These are phyloP conservation scores for Actenoides lindsayi DNA, from an alignment of 2,113 vertebrate species.

Conservation along the genomic window DNA sequence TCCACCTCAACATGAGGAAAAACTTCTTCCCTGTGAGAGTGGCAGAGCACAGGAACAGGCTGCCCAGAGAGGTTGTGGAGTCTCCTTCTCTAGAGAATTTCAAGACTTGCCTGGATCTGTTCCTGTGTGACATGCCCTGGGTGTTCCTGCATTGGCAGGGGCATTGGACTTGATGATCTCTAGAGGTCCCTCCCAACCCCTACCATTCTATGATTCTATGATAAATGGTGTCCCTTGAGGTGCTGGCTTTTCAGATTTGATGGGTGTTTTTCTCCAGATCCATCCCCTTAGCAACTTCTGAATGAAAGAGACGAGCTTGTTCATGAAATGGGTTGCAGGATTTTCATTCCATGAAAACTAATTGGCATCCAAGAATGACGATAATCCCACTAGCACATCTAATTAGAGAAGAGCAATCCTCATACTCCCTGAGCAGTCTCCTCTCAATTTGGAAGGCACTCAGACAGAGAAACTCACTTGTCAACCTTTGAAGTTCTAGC, in stretches of 20 bases:
- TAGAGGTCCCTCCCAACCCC: no score
- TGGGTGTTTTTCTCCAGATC: not conserved
- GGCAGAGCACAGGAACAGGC: no score
- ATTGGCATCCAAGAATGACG: not conserved
- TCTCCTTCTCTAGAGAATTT: no score
- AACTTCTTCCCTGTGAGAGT: no score
- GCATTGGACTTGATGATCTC: no score
- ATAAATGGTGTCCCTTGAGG: not conserved
- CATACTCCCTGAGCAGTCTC: not conserved
- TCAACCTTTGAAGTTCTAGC: conserved; percentile 19
- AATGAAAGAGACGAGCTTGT: not conserved
- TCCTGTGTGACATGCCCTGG: no score
- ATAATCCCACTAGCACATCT: not conserved
- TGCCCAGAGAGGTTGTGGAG: no score
- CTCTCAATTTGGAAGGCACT: not conserved
- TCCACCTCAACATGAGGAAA: no score
- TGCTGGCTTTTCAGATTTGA: not conserved
- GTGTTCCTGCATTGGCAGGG: no score
- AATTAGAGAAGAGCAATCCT: not conserved
- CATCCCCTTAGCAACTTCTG: not conserved
- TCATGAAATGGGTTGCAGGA: not conserved
- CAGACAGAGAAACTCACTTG: not conserved
- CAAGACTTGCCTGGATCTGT: no score
- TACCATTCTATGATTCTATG: no score
- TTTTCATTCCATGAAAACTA: conserved; percentile 5